phyloP scores from a whole-genome alignment of 2,888 invertebrate species.

The Trichogramma evanescens region DNA sequence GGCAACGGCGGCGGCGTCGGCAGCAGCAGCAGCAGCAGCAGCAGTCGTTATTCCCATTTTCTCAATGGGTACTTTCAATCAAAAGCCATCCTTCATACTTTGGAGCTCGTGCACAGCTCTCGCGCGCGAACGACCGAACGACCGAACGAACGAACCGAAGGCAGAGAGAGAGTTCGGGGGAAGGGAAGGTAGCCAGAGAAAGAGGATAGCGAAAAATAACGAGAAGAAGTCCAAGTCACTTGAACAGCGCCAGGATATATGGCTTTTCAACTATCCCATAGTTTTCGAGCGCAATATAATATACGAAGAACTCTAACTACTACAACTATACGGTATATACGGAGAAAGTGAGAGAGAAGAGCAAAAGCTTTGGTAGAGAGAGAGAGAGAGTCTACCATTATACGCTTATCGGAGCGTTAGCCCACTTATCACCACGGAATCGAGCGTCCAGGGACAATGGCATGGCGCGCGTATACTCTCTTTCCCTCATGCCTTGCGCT shows the following conservation, averaged over 20 bases:
- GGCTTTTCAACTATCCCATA: conserved; percentile 24
- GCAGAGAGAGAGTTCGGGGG: not conserved
- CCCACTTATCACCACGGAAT: conserved; percentile 25
- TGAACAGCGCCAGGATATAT: conserved; percentile 16
- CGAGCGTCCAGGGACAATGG: conserved; percentile 20
- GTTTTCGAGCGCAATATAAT: conserved; percentile 6
- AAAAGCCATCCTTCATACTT: conserved; percentile 11
- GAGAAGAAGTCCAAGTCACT: conserved; percentile 19
- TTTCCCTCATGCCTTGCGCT: not conserved
- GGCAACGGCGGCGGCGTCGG: not conserved
- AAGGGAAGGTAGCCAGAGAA: not conserved
- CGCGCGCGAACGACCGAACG: not conserved
- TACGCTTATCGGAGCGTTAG: conserved; percentile 18
- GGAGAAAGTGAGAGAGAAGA: not conserved
- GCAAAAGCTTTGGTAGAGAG: not conserved
- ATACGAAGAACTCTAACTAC: not conserved
- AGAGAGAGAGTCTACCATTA: conserved; percentile 13
- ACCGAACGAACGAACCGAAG: not conserved
- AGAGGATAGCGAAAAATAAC: conserved; percentile 8
- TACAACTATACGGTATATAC: conserved; percentile 1
- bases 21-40: conserved; percentile 5
- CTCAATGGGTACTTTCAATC: conserved; percentile 15
- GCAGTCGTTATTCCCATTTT: conserved; percentile 12
- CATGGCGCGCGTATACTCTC: conserved; percentile 1
- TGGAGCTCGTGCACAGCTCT: no score